Conservation (phyloP, 2,113 vertebrate genomes). For the Hiodon alosoides region DNA sequence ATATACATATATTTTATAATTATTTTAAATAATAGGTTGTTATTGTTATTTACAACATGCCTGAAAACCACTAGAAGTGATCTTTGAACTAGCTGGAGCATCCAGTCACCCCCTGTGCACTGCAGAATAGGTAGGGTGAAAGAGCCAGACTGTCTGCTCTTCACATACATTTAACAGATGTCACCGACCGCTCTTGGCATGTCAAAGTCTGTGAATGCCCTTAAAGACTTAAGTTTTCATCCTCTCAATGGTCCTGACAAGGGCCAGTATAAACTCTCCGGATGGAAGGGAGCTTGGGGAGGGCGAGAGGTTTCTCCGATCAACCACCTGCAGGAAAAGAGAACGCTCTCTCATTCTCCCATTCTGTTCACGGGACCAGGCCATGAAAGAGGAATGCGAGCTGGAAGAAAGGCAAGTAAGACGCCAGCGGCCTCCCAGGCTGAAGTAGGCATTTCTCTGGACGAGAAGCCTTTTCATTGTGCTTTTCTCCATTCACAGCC, state of each 20-base stretch:
- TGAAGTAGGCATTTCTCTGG: neutral
- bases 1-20: no score
- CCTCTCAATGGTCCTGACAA: neutral
- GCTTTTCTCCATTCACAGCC: no score
- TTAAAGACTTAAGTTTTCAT: neutral
- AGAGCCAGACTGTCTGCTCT: neutral
- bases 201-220: constrained; percentile 9
- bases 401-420: neutral
- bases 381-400: neutral
- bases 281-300: neutral
- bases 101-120: neutral
- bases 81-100: neutral
- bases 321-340: constrained; percentile 16
- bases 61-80: no score
- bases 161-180: constrained; percentile 6
- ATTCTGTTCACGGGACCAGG: neutral
- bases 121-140: neutral
- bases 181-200: constrained; percentile 7
- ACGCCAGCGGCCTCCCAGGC: neutral
- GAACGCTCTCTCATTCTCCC: constrained; percentile 3
- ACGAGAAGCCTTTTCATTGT: no score
- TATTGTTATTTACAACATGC: no score
- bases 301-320: neutral
- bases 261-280: neutral
- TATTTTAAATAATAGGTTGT: no score